Conservation (phyloP, 2,888 invertebrate species). For the Troides helena region DNA sequence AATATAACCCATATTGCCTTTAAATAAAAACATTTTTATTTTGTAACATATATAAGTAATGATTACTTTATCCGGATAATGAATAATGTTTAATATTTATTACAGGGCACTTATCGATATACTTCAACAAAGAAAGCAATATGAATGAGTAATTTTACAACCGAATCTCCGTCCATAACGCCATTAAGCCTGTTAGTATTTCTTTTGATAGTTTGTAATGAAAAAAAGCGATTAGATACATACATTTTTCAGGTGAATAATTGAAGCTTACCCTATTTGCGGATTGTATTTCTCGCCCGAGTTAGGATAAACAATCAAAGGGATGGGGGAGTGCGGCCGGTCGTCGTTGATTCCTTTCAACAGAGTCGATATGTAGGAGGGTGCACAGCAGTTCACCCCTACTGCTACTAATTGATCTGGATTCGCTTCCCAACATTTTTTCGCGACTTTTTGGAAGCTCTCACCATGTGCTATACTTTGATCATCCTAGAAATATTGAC, state of each 20-base stretch:
- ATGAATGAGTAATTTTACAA: slow-evolving; percentile 8
- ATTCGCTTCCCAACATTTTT: slow-evolving; percentile 86
- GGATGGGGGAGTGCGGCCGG: slow-evolving; percentile 78
- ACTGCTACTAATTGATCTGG: slow-evolving; percentile 87
- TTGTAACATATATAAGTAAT: not conserved
- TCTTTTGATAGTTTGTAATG: too few species aligned
- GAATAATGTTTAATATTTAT: not conserved
- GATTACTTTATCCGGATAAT: not conserved
- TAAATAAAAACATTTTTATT: not conserved
- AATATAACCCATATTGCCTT: not conserved
- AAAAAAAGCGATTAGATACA: slow-evolving; percentile 1
- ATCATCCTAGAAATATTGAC: slow-evolving; percentile 55
- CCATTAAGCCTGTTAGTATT: slow-evolving; percentile 10
- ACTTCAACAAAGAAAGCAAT: not conserved
- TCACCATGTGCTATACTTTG: slow-evolving; percentile 89
- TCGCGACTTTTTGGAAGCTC: slow-evolving; percentile 86
- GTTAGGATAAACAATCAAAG: slow-evolving; percentile 95
- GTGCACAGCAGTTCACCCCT: slow-evolving; percentile 92
- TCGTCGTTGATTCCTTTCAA: slow-evolving; percentile 74
- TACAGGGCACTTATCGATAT: not conserved
- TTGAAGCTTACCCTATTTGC: slow-evolving; percentile 80
- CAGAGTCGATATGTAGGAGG: slow-evolving; percentile 65
- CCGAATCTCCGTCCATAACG: slow-evolving; percentile 6
- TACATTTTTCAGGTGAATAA: slow-evolving; percentile 22
- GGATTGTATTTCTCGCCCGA: slow-evolving; percentile 91